Evolutionary conservation across 2,888 invertebrate species (phyloP).

Genomic region (Scaptomyza polygonia): DNA sequence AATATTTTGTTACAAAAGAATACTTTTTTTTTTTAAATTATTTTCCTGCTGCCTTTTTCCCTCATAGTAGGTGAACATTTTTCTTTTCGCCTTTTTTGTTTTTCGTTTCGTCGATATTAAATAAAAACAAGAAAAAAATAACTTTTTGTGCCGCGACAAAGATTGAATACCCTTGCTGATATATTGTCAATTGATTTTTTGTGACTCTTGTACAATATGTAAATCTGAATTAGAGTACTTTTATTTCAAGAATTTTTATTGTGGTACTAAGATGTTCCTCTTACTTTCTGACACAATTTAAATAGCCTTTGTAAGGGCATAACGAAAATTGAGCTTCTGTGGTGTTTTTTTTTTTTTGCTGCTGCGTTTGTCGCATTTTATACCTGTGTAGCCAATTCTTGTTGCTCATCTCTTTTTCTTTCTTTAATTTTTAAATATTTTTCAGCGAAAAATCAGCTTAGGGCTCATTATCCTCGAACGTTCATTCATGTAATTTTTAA

Average conservation of each 20-base stretch:
- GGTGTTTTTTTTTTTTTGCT: slow-evolving; percentile 32
- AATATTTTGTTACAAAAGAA: slow-evolving; percentile 76
- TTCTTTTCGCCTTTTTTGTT: slow-evolving; percentile 20
- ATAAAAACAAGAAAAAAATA: slow-evolving; percentile 60
- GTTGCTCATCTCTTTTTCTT: slow-evolving; percentile 42
- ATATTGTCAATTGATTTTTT: not conserved
- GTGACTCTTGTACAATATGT: not conserved
- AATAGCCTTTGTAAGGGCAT: not conserved
- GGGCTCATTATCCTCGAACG: slow-evolving; percentile 81
- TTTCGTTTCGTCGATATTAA: slow-evolving; percentile 70
- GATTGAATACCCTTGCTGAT: slow-evolving; percentile 8
- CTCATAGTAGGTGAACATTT: not conserved
- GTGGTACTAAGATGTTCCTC: too few species aligned
- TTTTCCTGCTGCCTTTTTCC: slow-evolving; percentile 1
- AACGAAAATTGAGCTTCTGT: slow-evolving; percentile 16
- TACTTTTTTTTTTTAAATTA: slow-evolving; percentile 34
- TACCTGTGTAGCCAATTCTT: slow-evolving; percentile 43
- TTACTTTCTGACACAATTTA: too few species aligned
- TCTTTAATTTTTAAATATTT: slow-evolving; percentile 68
- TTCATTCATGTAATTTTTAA: slow-evolving; percentile 83
- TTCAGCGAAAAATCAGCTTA: slow-evolving; percentile 82
- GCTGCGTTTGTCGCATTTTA: slow-evolving; percentile 17
- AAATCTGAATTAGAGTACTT: too few species aligned
- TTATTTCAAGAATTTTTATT: too few species aligned
- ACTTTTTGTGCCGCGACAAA: not conserved